These are phyloP conservation scores for Virgularia gustaviana DNA, from an alignment of 92 coral and sea anemone genomes.

Conservation along the genomic window DNA sequence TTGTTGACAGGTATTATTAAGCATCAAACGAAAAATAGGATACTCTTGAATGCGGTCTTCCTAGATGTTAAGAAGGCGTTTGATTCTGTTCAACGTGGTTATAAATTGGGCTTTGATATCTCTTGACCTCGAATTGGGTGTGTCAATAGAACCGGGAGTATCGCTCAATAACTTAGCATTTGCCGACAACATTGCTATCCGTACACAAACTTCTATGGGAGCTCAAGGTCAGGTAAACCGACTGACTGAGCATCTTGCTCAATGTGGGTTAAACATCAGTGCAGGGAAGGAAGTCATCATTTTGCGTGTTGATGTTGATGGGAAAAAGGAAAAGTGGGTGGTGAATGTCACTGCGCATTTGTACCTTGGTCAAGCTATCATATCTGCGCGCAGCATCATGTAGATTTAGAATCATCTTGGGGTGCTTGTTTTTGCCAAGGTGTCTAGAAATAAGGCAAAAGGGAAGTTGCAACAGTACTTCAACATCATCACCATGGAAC, in stretches of 20 bases:
- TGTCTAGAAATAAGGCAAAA: too few species aligned
- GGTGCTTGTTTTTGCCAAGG: neutral
- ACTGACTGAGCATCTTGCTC: neutral
- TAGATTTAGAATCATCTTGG: neutral
- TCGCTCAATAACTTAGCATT: neutral
- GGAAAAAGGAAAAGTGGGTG: neutral
- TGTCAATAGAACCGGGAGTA: neutral
- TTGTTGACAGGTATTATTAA: too few species aligned
- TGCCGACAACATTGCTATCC: neutral
- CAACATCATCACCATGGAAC: constrained; percentile 10
- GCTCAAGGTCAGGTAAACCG: neutral
- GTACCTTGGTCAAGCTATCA: neutral
- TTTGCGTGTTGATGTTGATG: neutral
- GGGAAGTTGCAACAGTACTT: neutral
- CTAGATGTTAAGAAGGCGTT: too few species aligned
- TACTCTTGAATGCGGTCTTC: too few species aligned
- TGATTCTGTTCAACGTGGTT: neutral
- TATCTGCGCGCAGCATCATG: neutral
- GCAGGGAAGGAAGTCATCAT: neutral
- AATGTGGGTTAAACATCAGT: neutral
- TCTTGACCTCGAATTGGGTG: neutral
- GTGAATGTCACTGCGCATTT: neutral
- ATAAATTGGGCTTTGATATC: neutral
- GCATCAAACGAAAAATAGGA: too few species aligned
- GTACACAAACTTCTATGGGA: neutral